These are phyloP conservation scores for Hypotaenidia okinawae DNA, from an alignment of 2,797 vertebrate genomes.

Conservation along the genomic window DNA sequence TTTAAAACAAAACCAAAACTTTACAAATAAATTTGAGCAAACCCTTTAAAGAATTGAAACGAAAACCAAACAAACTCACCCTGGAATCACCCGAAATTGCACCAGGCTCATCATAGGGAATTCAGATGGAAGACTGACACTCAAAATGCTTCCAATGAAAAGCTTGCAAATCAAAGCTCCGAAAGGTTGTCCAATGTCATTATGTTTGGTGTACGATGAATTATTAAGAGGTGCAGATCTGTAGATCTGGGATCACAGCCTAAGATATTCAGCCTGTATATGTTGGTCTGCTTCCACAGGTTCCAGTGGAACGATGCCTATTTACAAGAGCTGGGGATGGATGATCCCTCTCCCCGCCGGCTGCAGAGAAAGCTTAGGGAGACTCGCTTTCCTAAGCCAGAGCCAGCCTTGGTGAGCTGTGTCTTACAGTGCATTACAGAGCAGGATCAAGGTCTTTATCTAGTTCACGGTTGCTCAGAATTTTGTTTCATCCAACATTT, in stretches of 20 bases:
- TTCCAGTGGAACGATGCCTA: background rate
- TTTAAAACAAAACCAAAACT: background rate
- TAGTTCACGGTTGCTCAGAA: background rate
- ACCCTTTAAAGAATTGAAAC: background rate
- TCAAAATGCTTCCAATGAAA: background rate
- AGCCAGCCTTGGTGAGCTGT: background rate
- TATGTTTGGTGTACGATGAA: background rate
- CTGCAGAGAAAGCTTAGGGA: conserved; percentile 3
- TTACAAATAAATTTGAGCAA: background rate
- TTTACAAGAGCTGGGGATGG: background rate
- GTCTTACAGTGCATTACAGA: conserved; percentile 38
- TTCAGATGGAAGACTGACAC: background rate
- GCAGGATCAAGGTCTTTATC: conserved; percentile 52
- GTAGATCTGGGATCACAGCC: conserved; percentile 17
- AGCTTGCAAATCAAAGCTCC: background rate
- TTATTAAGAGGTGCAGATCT: background rate
- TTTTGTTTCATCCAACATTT: conserved; percentile 12
- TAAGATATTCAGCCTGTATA: background rate
- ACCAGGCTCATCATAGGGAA: fast-evolving
- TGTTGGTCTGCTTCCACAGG: background rate
- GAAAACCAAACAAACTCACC: background rate
- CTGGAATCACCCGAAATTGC: background rate
- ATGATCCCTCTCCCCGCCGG: background rate
- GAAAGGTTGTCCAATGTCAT: background rate
- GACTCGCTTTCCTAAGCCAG: conserved; percentile 20